Evolutionary conservation across 2,113 vertebrate genomes (phyloP).

Genomic region (Ophiodon elongatus): DNA sequence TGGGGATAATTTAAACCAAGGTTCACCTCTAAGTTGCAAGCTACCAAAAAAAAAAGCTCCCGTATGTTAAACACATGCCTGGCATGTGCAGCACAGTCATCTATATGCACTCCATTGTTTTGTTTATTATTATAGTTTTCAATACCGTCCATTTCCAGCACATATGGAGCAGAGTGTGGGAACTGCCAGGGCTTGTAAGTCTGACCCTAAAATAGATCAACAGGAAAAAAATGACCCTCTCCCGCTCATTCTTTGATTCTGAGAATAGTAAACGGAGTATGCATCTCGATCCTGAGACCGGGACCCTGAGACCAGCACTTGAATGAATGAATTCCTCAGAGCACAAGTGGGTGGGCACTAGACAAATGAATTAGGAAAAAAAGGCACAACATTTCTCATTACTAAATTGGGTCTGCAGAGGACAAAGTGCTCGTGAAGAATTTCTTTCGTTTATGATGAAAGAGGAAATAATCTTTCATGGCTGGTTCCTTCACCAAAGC

Average conservation of each 20-base stretch:
- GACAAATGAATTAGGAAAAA: constrained; percentile 75
- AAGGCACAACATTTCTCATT: constrained; percentile 82
- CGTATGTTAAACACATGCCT: constrained; percentile 7
- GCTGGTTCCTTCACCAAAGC: constrained; percentile 77
- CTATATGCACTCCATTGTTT: constrained; percentile 51
- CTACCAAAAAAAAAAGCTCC: constrained; percentile 10
- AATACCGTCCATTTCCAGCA: constrained; percentile 38
- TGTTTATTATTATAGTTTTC: constrained; percentile 62
- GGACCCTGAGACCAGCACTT: constrained; percentile 76
- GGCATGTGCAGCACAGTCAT: constrained; percentile 2
- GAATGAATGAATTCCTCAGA: constrained; percentile 82
- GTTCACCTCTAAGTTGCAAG: background rate
- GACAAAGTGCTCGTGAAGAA: constrained; percentile 80
- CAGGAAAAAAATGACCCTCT: constrained; percentile 56
- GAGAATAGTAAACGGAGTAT: constrained; percentile 79
- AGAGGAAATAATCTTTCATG: constrained; percentile 82
- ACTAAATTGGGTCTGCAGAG: constrained; percentile 86
- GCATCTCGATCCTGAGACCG: constrained; percentile 69
- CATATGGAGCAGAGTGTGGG: constrained; percentile 79
- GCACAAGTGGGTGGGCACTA: constrained; percentile 66
- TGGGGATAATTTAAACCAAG: background rate
- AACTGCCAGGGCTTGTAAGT: constrained; percentile 67
- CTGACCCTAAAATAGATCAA: constrained; percentile 77
- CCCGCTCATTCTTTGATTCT: constrained; percentile 81
- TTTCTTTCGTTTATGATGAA: constrained; percentile 80